phyloP scores from a whole-genome alignment of 2,888 invertebrate genomes.

The Pycnomerus fuliginosus region DNA sequence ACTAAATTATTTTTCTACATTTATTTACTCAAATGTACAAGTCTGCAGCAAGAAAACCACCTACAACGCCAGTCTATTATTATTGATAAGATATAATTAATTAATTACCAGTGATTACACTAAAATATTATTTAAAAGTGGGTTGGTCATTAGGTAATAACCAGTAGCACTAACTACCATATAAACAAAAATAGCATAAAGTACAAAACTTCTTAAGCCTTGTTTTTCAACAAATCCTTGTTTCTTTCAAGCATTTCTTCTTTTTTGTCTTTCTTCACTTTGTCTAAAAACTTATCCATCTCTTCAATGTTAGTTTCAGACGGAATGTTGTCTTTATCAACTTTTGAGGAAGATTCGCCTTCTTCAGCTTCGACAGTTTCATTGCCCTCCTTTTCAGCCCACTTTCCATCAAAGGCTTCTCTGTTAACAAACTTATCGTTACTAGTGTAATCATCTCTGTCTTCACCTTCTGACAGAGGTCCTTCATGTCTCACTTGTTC shows the following conservation, averaged over 20 bases:
- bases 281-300: slow-evolving; percentile 59
- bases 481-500: slow-evolving; percentile 56
- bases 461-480: slow-evolving; percentile 61
- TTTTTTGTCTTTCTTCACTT: slow-evolving; percentile 60
- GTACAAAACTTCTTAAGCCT: slow-evolving; percentile 26
- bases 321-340: slow-evolving; percentile 36
- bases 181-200: no score
- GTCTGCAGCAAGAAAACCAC: no score
- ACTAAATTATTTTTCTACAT: no score
- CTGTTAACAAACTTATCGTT: slow-evolving; percentile 57
- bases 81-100: no score
- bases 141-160: no score
- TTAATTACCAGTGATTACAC: no score
- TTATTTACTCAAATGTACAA: no score
- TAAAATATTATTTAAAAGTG: no score
- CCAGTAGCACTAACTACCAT: no score
- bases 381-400: slow-evolving; percentile 61
- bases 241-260: slow-evolving; percentile 59
- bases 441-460: slow-evolving; percentile 56
- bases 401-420: slow-evolving; percentile 66
- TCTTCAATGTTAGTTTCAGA: slow-evolving; percentile 55
- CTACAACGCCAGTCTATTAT: no score
- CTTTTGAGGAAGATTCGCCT: slow-evolving; percentile 26
- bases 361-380: slow-evolving; percentile 29
- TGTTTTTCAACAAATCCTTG: slow-evolving; percentile 53